phyloP scores from a whole-genome alignment of 2,113 vertebrate species.

The Hyaena hyaena region DNA sequence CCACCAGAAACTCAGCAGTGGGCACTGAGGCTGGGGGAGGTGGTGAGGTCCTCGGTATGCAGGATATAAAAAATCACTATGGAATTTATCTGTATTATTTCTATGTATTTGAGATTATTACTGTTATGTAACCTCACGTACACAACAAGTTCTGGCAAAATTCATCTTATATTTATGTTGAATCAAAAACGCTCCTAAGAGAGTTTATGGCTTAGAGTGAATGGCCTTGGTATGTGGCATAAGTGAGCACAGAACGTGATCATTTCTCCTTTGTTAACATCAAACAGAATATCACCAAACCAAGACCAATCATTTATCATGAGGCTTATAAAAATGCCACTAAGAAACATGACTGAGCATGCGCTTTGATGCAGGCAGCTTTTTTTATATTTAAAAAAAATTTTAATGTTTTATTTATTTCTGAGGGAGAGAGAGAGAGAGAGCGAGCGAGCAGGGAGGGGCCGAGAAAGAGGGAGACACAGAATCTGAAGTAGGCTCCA shows the following conservation, averaged over 20 bases:
- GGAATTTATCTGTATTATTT: neutral
- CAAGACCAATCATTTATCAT: neutral
- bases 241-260: neutral
- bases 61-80: neutral
- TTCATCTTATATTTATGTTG: neutral
- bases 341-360: neutral
- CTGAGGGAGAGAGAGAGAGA: too few species aligned
- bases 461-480: too few species aligned
- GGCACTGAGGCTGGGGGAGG: fast-evolving
- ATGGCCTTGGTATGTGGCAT: neutral
- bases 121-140: neutral
- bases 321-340: neutral
- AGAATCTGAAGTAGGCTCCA: too few species aligned
- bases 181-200: neutral
- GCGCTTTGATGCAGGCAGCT: too few species aligned
- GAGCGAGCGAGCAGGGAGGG: too few species aligned
- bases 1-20: neutral
- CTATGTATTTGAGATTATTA: neutral
- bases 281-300: neutral
- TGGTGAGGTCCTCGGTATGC: neutral
- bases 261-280: neutral
- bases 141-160: neutral
- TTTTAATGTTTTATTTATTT: too few species aligned
- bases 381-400: too few species aligned
- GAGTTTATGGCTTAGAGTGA: neutral